Conservation (phyloP, 2,113 vertebrate species). For the Mungos mungo region DNA sequence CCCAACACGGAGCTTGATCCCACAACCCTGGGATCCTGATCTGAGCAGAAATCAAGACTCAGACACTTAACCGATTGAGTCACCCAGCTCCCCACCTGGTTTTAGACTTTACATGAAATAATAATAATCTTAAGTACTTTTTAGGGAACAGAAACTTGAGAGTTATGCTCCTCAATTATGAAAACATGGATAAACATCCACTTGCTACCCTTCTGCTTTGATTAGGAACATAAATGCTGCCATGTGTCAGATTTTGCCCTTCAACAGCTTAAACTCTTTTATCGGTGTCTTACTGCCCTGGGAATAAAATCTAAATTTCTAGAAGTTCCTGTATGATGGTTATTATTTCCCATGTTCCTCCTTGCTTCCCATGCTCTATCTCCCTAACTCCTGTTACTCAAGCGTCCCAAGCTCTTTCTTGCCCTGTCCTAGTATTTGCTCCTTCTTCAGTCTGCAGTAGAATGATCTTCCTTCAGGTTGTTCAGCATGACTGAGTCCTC, state of each 20-base stretch:
- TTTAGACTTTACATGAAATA: neutral
- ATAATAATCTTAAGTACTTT: neutral
- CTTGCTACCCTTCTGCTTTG: neutral
- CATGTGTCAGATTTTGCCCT: neutral
- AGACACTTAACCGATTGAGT: too few species aligned
- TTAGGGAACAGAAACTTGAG: neutral
- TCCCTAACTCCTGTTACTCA: neutral
- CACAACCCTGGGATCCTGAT: too few species aligned
- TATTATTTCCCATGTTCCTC: neutral
- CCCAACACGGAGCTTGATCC: too few species aligned
- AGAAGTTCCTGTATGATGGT: neutral
- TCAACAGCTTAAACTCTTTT: neutral
- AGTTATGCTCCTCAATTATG: neutral
- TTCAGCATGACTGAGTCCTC: neutral
- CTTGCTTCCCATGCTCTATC: neutral
- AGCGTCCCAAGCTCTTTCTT: neutral
- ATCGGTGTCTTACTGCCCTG: neutral
- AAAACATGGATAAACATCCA: neutral
- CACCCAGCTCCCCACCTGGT: neutral
- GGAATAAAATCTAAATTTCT: neutral
- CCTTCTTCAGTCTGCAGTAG: neutral
- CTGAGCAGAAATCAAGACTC: too few species aligned
- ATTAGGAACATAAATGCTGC: neutral
- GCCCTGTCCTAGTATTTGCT: neutral
- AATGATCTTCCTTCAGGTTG: neutral